Conservation (phyloP, 2,113 vertebrate species). For the Monopterus albus region DNA sequence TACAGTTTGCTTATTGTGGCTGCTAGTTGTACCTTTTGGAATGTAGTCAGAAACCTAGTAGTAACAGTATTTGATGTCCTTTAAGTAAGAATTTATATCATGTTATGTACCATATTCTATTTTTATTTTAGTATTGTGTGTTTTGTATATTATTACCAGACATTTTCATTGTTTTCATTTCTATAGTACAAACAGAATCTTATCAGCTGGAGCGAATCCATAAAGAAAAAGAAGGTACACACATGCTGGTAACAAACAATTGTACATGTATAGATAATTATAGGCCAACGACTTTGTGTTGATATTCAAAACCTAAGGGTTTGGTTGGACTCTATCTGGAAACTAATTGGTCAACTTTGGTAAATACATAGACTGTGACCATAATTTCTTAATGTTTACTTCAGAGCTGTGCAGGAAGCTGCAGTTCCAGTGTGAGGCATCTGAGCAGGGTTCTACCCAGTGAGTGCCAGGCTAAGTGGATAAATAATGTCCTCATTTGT, state of each 20-base stretch:
- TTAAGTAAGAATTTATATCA: not conserved
- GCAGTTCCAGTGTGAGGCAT: conserved; percentile 76
- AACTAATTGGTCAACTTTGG: not conserved
- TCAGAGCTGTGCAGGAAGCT: conserved; percentile 68
- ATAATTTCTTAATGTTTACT: conserved; percentile 4
- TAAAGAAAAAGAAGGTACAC: conserved; percentile 79
- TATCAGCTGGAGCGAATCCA: conserved; percentile 59
- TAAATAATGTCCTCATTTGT: not conserved
- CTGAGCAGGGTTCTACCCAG: conserved; percentile 71
- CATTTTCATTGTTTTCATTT: conserved; percentile 32
- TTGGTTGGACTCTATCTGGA: no score
- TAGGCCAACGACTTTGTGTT: not conserved
- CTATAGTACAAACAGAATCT: conserved; percentile 68
- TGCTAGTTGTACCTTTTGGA: not conserved
- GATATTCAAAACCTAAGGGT: no score
- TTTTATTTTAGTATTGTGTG: not conserved
- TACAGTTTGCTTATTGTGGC: not conserved
- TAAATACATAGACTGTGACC: not conserved
- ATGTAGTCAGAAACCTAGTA: not conserved
- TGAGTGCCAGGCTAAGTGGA: conserved; percentile 25
- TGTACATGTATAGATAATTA: not conserved
- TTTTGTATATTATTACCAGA: not conserved
- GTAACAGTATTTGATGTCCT: not conserved
- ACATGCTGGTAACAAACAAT: not conserved
- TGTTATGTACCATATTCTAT: not conserved